These are phyloP conservation scores for Larimichthys polyactis DNA, from an alignment of 2,113 vertebrate genomes.

Conservation along the genomic window DNA sequence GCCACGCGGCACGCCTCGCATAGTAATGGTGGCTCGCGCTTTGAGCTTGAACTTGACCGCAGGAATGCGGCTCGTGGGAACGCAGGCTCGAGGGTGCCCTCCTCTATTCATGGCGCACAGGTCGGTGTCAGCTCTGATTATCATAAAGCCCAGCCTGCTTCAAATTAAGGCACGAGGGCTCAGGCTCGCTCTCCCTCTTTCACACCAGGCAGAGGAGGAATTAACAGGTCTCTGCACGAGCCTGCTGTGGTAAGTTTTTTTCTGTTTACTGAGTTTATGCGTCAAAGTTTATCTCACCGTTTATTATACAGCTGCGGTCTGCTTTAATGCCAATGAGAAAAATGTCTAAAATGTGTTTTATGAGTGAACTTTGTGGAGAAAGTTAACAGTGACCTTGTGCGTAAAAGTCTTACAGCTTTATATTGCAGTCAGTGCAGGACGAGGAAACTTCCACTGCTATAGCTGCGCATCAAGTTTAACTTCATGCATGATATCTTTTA, in stretches of 20 bases:
- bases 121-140: slow-evolving; percentile 84
- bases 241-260: slow-evolving; percentile 68
- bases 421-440: background rate
- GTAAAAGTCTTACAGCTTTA: background rate
- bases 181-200: slow-evolving; percentile 70
- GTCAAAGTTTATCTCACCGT: background rate
- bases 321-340: background rate
- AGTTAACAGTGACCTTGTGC: background rate
- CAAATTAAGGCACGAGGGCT: slow-evolving; percentile 80
- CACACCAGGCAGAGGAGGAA: slow-evolving; percentile 67
- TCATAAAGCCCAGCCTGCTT: slow-evolving; percentile 82
- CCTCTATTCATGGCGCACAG: slow-evolving; percentile 76
- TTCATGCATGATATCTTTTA: background rate
- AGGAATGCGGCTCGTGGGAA: slow-evolving; percentile 84
- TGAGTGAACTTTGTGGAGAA: background rate
- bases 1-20: slow-evolving; percentile 77
- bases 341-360: background rate
- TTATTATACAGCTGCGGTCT: too few species aligned
- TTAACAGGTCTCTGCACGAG: slow-evolving; percentile 59
- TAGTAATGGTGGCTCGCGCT: slow-evolving; percentile 73
- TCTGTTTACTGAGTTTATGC: slow-evolving; percentile 21
- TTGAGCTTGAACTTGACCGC: slow-evolving; percentile 88
- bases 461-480: background rate
- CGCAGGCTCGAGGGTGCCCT: slow-evolving; percentile 72
- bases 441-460: background rate